Conservation (phyloP, 2,113 vertebrate species). For the Archocentrus centrarchus region DNA sequence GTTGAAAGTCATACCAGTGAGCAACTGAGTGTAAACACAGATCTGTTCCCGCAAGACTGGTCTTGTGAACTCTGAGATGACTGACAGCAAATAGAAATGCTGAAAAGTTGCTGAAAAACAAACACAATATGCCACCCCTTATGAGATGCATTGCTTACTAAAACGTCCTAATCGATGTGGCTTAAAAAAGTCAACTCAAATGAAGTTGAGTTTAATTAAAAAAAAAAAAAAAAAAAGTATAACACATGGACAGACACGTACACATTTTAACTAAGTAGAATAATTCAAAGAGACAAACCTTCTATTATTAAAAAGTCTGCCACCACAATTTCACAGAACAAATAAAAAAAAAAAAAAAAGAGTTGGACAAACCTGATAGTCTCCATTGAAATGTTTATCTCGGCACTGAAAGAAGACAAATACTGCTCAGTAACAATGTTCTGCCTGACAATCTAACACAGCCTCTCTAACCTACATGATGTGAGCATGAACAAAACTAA, state of each 20-base stretch:
- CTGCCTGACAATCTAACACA: conserved; percentile 32
- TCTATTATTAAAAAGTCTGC: neutral
- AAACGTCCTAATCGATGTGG: conserved; percentile 22
- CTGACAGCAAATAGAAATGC: conserved; percentile 68
- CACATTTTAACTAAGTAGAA: neutral
- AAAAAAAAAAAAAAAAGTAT: neutral
- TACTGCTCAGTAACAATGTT: conserved; percentile 13
- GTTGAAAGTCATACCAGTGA: conserved; percentile 81
- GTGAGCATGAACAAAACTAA: conserved; percentile 61
- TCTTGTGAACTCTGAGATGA: conserved; percentile 78
- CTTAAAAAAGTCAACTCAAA: neutral
- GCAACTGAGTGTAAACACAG: conserved; percentile 81
- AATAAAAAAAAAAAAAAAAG: neutral
- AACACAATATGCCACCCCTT: conserved; percentile 55
- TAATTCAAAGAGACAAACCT: neutral
- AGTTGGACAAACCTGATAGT: conserved; percentile 54
- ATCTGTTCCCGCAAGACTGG: conserved; percentile 81
- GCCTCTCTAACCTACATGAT: conserved; percentile 44
- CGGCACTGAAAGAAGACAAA: conserved; percentile 17
- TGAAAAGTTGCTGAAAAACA: conserved; percentile 55
- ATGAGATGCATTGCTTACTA: conserved; percentile 21
- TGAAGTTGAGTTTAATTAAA: neutral
- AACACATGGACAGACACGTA: neutral
- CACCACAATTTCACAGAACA: neutral
- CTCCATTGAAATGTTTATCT: conserved; percentile 48